Conservation (phyloP, 2,797 vertebrate genomes). For the Myotis planiceps region DNA sequence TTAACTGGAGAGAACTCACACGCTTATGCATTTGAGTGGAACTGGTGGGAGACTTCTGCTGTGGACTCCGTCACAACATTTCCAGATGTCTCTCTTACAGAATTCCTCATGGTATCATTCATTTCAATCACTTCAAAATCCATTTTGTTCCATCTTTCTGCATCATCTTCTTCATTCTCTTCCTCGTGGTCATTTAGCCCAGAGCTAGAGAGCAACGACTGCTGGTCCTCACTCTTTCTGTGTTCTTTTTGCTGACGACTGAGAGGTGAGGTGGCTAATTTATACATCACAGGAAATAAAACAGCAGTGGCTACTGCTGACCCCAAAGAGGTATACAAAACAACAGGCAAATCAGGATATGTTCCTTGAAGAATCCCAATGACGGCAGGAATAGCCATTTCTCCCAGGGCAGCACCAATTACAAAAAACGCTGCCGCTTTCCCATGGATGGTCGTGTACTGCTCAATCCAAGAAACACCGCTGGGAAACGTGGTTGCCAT, state of each 20-base stretch:
- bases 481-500: slow-evolving; percentile 96
- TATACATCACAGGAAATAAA: slow-evolving; percentile 94
- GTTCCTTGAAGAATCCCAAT: slow-evolving; percentile 91
- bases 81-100: slow-evolving; percentile 75
- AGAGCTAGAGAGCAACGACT: slow-evolving; percentile 87
- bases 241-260: slow-evolving; percentile 53
- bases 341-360: slow-evolving; percentile 86
- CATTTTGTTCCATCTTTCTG: slow-evolving; percentile 91
- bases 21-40: background rate
- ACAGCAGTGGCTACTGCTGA: slow-evolving; percentile 88
- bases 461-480: slow-evolving; percentile 95
- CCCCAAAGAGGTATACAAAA: slow-evolving; percentile 90
- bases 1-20: background rate
- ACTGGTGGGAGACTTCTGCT: background rate
- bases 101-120: slow-evolving; percentile 85
- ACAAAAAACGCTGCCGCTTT: slow-evolving; percentile 91
- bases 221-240: slow-evolving; percentile 88
- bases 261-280: slow-evolving; percentile 86
- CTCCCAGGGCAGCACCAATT: slow-evolving; percentile 92
- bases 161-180: slow-evolving; percentile 88
- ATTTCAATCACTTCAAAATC: slow-evolving; percentile 95
- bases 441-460: slow-evolving; percentile 92
- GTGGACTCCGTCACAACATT: slow-evolving; percentile 22
- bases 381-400: slow-evolving; percentile 93
- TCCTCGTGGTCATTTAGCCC: slow-evolving; percentile 85